A percentile compares a stretch with the other conserved stretches of the same genome.
Conservation (phyloP, 2,888 invertebrate species). For the Cephus runcator region DNA sequence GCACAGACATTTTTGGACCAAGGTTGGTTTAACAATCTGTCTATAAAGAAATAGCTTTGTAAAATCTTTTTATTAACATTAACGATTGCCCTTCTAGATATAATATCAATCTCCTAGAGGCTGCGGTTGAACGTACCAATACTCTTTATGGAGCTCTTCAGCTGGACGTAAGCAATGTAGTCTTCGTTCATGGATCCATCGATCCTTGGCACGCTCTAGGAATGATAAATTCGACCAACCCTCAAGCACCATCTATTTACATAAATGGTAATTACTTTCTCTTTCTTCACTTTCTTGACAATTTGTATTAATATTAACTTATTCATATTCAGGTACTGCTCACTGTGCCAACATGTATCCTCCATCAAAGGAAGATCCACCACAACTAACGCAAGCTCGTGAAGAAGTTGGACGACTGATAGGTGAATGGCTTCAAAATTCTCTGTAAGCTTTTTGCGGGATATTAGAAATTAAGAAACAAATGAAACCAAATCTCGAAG, state of each 20-base stretch:
- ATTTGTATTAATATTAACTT: slow-evolving; percentile 5
- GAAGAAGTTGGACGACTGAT: slow-evolving; percentile 72
- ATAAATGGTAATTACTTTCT: slow-evolving; percentile 72
- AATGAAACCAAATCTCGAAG: not conserved
- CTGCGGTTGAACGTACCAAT: slow-evolving; percentile 79
- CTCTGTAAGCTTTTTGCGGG: not conserved
- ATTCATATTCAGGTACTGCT: slow-evolving; percentile 78
- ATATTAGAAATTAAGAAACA: not conserved
- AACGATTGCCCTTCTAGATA: slow-evolving; percentile 66
- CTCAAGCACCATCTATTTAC: slow-evolving; percentile 75
- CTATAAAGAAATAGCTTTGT: not conserved
- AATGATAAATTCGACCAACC: slow-evolving; percentile 70
- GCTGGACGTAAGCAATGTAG: slow-evolving; percentile 77
- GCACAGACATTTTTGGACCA: slow-evolving; percentile 84
- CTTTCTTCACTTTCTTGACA: not conserved
- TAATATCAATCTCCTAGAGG: slow-evolving; percentile 70
- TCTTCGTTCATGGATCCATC: slow-evolving; percentile 88
- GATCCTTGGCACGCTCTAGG: slow-evolving; percentile 92
- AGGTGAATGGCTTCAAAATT: slow-evolving; percentile 68
- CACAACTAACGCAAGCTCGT: slow-evolving; percentile 76
- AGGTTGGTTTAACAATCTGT: slow-evolving; percentile 66
- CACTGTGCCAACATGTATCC: slow-evolving; percentile 97
- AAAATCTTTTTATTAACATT: not conserved
- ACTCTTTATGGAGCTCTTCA: slow-evolving; percentile 81
- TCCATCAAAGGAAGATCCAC: slow-evolving; percentile 73